Conservation (phyloP, 2,888 invertebrate genomes). For the Pristionchus maxplancki region DNA sequence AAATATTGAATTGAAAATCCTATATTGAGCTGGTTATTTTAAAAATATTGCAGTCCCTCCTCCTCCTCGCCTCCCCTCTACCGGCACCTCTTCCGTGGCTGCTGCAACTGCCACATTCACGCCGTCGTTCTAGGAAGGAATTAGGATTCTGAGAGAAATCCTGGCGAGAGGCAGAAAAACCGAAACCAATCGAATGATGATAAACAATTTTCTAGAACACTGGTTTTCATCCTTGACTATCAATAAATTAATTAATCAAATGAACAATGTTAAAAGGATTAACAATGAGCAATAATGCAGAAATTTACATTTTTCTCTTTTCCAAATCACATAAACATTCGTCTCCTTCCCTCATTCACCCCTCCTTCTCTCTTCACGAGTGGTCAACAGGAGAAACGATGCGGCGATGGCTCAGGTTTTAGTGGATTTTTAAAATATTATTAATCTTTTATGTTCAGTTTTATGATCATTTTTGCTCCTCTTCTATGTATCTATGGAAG, state of each 20-base stretch:
- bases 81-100: not conserved
- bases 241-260: not conserved
- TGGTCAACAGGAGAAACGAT: not conserved
- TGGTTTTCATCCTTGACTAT: too few species aligned
- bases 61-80: not conserved
- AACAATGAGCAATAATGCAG: too few species aligned
- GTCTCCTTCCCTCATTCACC: not conserved
- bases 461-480: not conserved
- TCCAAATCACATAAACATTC: not conserved
- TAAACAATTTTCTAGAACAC: not conserved
- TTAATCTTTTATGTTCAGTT: not conserved
- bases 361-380: not conserved
- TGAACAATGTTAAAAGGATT: too few species aligned
- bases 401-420: not conserved
- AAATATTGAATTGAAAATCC: too few species aligned
- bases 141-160: not conserved
- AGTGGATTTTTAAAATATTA: not conserved
- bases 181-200: slow-evolving; percentile 11
- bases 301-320: too few species aligned
- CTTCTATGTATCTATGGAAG: not conserved
- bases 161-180: not conserved
- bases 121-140: not conserved
- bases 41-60: not conserved
- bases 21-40: too few species aligned
- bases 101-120: not conserved